A percentile compares a stretch with the other conserved stretches of the same genome.
These are phyloP conservation scores for Agrotis clavis DNA, from an alignment of 2,888 invertebrate genomes.

Conservation along the genomic window DNA sequence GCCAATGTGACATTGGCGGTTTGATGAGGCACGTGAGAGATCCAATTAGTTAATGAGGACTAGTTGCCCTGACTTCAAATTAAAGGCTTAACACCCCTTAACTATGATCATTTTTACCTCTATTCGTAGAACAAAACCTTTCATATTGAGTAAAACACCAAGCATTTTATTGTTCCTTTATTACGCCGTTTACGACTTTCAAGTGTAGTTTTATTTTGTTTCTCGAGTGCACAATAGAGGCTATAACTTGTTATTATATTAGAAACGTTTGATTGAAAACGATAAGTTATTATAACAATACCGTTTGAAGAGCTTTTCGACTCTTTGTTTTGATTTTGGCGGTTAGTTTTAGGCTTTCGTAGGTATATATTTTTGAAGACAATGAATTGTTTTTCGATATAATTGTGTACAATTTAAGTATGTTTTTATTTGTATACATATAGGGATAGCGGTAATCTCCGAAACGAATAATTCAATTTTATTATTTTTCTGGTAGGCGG, in stretches of 20 bases:
- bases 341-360: neutral
- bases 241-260: constrained; percentile 35
- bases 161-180: constrained; percentile 38
- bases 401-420: too few species aligned
- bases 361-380: neutral
- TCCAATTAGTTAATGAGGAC: constrained; percentile 21
- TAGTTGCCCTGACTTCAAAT: neutral
- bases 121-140: constrained; percentile 1
- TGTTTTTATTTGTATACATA: too few species aligned
- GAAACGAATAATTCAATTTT: too few species aligned
- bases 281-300: constrained; percentile 26
- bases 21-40: constrained; percentile 19
- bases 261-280: constrained; percentile 35
- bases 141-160: constrained; percentile 9
- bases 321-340: constrained; percentile 19
- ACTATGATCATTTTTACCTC: constrained; percentile 22
- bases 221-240: constrained; percentile 10
- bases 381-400: neutral
- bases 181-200: constrained; percentile 42
- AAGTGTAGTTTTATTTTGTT: constrained; percentile 37
- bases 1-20: constrained; percentile 9
- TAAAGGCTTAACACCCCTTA: neutral
- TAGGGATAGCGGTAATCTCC: too few species aligned
- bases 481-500: too few species aligned
- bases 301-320: constrained; percentile 7